A percentile compares a stretch with the other conserved stretches of the same genome.
Conservation (phyloP, 2,888 invertebrate genomes). For the Brachycybe producta region DNA sequence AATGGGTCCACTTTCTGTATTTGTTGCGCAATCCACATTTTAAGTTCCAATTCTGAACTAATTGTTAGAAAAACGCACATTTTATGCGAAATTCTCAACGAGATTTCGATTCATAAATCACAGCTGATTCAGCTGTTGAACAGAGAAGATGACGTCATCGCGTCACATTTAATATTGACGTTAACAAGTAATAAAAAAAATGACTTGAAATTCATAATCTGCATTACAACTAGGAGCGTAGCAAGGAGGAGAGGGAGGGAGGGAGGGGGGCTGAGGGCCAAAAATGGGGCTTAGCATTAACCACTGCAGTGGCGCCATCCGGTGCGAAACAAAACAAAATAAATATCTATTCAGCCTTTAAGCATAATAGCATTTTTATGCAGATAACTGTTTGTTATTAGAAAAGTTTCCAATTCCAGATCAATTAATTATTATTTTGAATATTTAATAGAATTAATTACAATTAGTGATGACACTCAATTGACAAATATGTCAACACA, state of each 20-base stretch:
- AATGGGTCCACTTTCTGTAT: conserved; percentile 3
- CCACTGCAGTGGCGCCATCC: too few relatives aligned
- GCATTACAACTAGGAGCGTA: background rate
- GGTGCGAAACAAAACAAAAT: too few relatives aligned
- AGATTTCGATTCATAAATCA: background rate
- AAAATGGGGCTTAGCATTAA: too few relatives aligned
- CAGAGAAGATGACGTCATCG: background rate
- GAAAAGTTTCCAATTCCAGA: too few relatives aligned
- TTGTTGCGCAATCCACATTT: background rate
- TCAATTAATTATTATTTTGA: too few relatives aligned
- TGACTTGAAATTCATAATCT: background rate
- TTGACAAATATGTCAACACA: too few relatives aligned
- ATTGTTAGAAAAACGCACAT: conserved; percentile 1
- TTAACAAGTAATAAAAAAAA: background rate
- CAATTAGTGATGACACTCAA: too few relatives aligned
- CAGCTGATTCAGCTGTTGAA: background rate
- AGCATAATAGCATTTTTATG: too few relatives aligned
- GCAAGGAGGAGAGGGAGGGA: background rate
- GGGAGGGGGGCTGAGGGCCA: too few relatives aligned
- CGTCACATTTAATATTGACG: background rate
- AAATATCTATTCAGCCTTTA: too few relatives aligned
- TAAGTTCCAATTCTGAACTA: background rate
- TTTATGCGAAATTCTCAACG: background rate
- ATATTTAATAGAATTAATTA: too few relatives aligned
- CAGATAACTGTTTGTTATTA: too few relatives aligned